Evolutionary conservation across 2,888 invertebrate genomes (phyloP).

Genomic region (Auanema sp.): DNA sequence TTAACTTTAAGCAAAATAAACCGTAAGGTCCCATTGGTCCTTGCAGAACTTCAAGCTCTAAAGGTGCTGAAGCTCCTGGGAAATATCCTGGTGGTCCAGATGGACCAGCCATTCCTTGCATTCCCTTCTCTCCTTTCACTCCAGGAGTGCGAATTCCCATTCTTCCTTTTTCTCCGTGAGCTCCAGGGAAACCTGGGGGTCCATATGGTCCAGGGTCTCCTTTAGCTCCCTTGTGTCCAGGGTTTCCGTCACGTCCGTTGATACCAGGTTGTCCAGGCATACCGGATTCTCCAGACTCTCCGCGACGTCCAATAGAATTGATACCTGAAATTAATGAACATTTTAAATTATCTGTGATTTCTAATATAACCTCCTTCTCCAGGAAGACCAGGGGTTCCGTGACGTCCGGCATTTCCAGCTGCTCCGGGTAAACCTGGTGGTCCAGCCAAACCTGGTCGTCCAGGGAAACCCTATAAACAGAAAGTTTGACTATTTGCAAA

Average conservation of each 20-base stretch:
- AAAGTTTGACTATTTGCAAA: constrained; percentile 4
- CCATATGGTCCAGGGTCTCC: constrained; percentile 56
- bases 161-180: constrained; percentile 56
- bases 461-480: constrained; percentile 50
- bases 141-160: constrained; percentile 58
- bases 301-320: constrained; percentile 64
- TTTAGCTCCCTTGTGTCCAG: constrained; percentile 47
- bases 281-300: constrained; percentile 43
- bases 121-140: constrained; percentile 61
- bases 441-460: constrained; percentile 54
- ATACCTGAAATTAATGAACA: constrained; percentile 15
- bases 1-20: neutral
- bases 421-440: constrained; percentile 46
- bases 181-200: constrained; percentile 58
- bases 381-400: constrained; percentile 61
- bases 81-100: constrained; percentile 59
- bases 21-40: constrained; percentile 49
- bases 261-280: constrained; percentile 30
- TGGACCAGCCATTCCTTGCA: constrained; percentile 45
- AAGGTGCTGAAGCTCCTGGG: constrained; percentile 50
- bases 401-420: constrained; percentile 40
- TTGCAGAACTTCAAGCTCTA: constrained; percentile 60
- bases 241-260: constrained; percentile 64
- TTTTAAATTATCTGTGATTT: neutral
- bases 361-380: constrained; percentile 60